Evolutionary conservation across 35 echinoderm and acorn worm genomes (phyloP).

Genomic region (Heliocidaris erythrogramma): DNA sequence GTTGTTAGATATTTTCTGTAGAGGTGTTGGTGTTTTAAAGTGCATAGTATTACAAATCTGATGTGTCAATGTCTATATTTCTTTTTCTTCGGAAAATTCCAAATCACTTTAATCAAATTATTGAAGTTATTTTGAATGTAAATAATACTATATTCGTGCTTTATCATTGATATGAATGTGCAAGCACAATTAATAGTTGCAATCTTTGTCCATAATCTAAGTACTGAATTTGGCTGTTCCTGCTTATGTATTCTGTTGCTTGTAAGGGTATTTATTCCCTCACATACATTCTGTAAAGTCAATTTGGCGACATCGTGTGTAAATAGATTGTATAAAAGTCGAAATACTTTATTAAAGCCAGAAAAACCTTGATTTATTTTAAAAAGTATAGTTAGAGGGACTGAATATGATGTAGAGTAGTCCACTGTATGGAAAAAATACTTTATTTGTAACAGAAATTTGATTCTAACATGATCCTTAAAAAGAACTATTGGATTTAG

Average conservation of each 20-base stretch:
- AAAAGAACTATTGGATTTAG: neutral
- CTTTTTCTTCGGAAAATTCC: neutral
- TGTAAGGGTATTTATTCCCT: neutral
- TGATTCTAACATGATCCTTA: neutral
- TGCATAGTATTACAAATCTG: neutral
- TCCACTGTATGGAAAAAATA: neutral
- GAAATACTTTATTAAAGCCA: neutral
- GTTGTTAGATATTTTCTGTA: neutral
- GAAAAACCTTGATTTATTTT: conserved; percentile 11
- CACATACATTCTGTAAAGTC: neutral
- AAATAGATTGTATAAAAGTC: conserved; percentile 3
- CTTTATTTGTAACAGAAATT: neutral
- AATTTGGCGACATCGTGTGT: neutral
- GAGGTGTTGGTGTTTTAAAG: neutral
- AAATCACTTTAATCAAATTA: neutral
- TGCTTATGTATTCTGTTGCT: neutral
- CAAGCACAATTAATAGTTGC: neutral
- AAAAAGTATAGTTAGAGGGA: neutral
- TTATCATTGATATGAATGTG: neutral
- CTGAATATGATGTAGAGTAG: neutral
- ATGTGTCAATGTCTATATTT: neutral
- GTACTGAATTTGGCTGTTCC: neutral
- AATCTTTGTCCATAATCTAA: conserved; percentile 4
- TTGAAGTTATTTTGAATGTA: neutral
- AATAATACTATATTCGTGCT: conserved; percentile 18